phyloP scores from a whole-genome alignment of 2,888 invertebrate genomes.

The Dexiosoma caninum region DNA sequence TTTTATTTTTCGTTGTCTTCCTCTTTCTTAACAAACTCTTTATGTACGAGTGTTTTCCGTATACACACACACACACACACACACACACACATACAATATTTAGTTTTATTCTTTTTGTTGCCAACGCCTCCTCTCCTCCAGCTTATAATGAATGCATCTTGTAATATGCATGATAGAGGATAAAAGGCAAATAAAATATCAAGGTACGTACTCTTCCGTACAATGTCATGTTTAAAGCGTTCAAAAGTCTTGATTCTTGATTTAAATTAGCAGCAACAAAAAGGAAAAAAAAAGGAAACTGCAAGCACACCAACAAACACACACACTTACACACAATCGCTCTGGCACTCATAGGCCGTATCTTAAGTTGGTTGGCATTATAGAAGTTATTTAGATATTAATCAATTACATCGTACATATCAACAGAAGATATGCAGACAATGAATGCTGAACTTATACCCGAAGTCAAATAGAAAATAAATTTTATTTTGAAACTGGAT shows the following conservation, averaged over 20 bases:
- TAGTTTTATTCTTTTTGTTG: not conserved
- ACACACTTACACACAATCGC: not conserved
- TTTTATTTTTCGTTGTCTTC: not conserved
- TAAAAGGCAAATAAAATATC: not conserved
- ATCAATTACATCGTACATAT: not conserved
- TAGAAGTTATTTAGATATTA: not conserved
- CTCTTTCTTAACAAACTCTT: not conserved
- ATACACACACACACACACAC: too few relatives aligned
- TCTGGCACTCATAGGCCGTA: too few relatives aligned
- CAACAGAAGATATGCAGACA: too few relatives aligned
- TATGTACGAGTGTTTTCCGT: too few relatives aligned
- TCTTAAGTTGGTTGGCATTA: not conserved
- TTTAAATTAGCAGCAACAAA: slow-evolving; percentile 16
- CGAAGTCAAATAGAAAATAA: too few relatives aligned
- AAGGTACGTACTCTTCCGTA: too few relatives aligned
- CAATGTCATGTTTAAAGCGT: not conserved
- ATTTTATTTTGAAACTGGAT: too few relatives aligned
- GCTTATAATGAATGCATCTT: not conserved
- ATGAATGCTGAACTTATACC: too few relatives aligned
- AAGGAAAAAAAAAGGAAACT: slow-evolving; percentile 28
- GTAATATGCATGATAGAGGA: not conserved
- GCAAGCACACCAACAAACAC: not conserved
- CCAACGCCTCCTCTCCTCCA: slow-evolving; percentile 34
- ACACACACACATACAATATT: too few relatives aligned
- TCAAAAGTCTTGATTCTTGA: not conserved